Base-by-base conservation (phyloP, 1,140 invertebrate genomes). In the Aphidius ervi region DNA sequence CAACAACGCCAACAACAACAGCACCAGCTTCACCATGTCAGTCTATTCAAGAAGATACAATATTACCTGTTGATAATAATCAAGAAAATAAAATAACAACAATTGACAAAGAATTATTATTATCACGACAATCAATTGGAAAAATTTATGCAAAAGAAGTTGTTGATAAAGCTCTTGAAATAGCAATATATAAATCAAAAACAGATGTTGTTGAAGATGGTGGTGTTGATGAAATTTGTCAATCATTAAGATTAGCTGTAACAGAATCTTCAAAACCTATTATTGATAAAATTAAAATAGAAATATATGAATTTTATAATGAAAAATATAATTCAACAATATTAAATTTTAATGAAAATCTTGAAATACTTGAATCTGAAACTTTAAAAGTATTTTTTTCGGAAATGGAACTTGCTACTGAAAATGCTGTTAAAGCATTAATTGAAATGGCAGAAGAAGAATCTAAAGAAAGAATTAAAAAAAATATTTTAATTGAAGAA, bases 381-480 rank as follows among this genome's bases (percentile, higher is more conserved):
- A 79, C 77, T 0, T 65, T 73, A 0, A 43, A 63, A n/a, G 71
- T 75, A 5, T 80, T 79, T 45, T 68, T 70, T 1, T 72, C 73
- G 0, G 75, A 80, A 37, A 67, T 78, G 60, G 76, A 79, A 10
- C 73, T 71, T 41, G 78, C 76, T 0, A 79, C 77, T 2, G 78
- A 81, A 6, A 78, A 79, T 40, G 78, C 78, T 0, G 73, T 80
- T 0, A 81, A 79, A 52, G 78, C 78, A 0, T 43, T 81, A 3
- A 74, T 81, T 1, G 78, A 81, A 47, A 81, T 78, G 74, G 77
- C 78, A 0, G 78, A 81, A 37, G 78, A 81, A 5, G 77, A 79
- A 41, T 73, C 71, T 2, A 78, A 78, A 40, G 77, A 79, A 37
- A 66, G 67, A 40, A 41, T 46, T 5, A 76, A 75, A 39, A 9